A percentile compares a stretch with the other conserved stretches of the same genome.
phyloP scores from a whole-genome alignment of 2,113 vertebrate species.

The Dermatemys mawii region DNA sequence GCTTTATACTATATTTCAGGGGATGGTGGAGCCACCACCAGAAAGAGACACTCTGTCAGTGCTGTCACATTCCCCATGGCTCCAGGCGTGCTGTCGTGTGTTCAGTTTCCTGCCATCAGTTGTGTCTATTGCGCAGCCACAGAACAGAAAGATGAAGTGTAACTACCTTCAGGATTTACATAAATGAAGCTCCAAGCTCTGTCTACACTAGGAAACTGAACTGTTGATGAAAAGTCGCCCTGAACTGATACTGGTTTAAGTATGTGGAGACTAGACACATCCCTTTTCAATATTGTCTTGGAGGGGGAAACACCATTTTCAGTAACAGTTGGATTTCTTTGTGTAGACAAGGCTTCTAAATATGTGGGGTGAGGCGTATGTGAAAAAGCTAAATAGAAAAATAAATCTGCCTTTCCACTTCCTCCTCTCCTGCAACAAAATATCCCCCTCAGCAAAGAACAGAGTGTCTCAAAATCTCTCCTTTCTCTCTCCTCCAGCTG shows the following conservation, averaged over 20 bases:
- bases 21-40: constrained; percentile 30
- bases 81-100: background rate
- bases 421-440: background rate
- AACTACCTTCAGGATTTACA: background rate
- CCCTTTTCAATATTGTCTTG: background rate
- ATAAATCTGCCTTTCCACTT: background rate
- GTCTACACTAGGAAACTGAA: constrained; percentile 39
- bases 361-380: no score
- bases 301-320: background rate
- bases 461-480: background rate
- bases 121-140: background rate
- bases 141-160: constrained; percentile 28
- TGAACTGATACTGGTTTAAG: background rate
- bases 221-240: background rate
- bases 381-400: background rate
- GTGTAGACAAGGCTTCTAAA: background rate
- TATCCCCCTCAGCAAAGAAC: background rate
- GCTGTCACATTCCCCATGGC: background rate
- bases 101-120: constrained; percentile 69
- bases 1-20: background rate
- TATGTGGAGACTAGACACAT: background rate
- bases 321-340: background rate
- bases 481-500: background rate
- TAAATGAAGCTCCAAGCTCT: constrained; percentile 8
- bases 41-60: constrained; percentile 4